Conservation (phyloP, 2,113 vertebrate species). For the Illadopsis cleaveri region DNA sequence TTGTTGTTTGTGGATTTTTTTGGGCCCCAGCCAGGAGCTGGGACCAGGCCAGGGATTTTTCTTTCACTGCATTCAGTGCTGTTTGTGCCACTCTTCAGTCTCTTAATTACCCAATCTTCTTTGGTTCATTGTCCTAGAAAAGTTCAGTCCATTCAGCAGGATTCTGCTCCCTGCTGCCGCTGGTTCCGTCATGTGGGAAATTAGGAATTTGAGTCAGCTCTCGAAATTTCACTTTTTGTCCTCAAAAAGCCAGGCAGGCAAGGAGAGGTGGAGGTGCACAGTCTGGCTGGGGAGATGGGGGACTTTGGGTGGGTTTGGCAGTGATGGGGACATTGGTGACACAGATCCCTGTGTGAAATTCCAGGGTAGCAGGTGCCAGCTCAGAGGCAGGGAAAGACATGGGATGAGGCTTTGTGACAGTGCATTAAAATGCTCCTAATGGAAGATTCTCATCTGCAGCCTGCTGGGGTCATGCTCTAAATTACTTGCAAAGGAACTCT, state of each 20-base stretch:
- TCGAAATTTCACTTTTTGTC: background rate
- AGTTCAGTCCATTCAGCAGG: background rate
- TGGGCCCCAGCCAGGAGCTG: slow-evolving; percentile 12
- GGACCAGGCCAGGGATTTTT: slow-evolving; percentile 28
- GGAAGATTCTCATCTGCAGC: background rate
- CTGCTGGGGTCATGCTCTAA: background rate
- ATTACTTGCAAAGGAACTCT: background rate
- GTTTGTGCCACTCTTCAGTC: slow-evolving; percentile 13
- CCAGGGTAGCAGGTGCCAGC: background rate
- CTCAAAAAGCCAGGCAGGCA: background rate
- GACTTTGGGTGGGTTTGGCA: background rate
- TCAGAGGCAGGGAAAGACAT: fast-evolving
- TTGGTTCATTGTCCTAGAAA: slow-evolving; percentile 1
- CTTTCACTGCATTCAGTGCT: slow-evolving; percentile 6
- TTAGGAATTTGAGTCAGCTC: background rate
- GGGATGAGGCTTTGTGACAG: background rate
- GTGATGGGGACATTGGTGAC: background rate
- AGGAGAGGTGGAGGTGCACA: fast-evolving
- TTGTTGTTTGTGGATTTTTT: background rate
- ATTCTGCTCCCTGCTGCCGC: background rate
- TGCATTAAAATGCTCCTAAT: background rate
- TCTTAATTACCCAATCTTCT: slow-evolving; percentile 24
- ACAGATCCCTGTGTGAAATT: background rate
- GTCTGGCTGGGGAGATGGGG: background rate
- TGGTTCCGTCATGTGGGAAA: background rate